Conservation (phyloP, 1,140 invertebrate species). For the Pseudachorutes palmiensis region DNA sequence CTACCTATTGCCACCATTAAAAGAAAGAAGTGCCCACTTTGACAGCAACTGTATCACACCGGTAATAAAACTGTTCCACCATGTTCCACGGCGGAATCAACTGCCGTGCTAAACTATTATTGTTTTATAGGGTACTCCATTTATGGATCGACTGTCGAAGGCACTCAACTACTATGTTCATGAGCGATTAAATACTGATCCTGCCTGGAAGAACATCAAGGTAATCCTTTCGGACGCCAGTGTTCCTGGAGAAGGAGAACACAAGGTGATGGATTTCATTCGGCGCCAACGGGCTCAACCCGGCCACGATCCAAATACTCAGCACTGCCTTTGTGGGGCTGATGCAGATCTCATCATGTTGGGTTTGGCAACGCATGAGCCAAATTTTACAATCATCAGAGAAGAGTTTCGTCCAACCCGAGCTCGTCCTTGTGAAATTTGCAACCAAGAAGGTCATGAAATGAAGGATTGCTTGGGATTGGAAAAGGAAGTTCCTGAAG, state of each 20-base stretch:
- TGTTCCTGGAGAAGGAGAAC: conserved; percentile 96
- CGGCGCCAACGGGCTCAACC: conserved; percentile 89
- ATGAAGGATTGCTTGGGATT: conserved; percentile 87
- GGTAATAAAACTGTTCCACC: no score
- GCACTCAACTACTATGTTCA: conserved; percentile 96
- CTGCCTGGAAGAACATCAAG: conserved; percentile 90
- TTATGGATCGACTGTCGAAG: conserved; percentile 89
- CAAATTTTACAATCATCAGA: conserved; percentile 93
- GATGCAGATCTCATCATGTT: conserved; percentile 99
- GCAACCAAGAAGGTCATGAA: conserved; percentile 88
- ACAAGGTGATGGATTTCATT: conserved; percentile 99
- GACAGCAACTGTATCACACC: conserved; percentile 99
- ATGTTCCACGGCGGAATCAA: no score
- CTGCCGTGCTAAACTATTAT: background rate
- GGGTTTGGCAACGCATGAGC: conserved; percentile 96
- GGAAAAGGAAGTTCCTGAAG: conserved; percentile 42
- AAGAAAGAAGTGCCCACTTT: conserved; percentile 85
- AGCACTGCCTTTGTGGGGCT: conserved; percentile 94
- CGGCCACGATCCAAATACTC: conserved; percentile 94
- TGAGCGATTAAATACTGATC: conserved; percentile 85
- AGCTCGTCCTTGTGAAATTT: conserved; percentile 91
- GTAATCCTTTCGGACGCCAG: conserved; percentile 97
- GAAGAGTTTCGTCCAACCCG: conserved; percentile 99
- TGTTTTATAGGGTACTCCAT: conserved; percentile 73
- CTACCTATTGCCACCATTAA: conserved; percentile 73